These are phyloP conservation scores for Seriola aureovittata DNA, from an alignment of 2,113 vertebrate genomes.

Conservation along the genomic window DNA sequence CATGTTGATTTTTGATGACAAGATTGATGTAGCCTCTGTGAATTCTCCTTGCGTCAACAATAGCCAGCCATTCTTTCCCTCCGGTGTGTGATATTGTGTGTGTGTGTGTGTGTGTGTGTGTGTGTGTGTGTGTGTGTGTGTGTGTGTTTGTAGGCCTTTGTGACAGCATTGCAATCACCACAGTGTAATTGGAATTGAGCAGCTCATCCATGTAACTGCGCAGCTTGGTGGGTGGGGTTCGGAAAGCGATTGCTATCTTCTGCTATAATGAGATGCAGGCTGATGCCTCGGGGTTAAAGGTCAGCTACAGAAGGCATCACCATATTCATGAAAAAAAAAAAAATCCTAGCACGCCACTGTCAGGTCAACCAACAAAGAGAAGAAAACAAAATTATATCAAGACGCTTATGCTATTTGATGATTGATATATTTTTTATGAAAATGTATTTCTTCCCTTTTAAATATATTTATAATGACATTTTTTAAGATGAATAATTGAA, in stretches of 20 bases:
- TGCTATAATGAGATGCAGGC: constrained; percentile 65
- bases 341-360: neutral
- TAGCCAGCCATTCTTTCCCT: constrained; percentile 19
- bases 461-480: neutral
- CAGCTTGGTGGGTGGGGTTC: constrained; percentile 46
- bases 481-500: constrained; percentile 34
- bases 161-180: constrained; percentile 63
- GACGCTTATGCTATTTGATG: neutral
- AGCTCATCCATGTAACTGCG: constrained; percentile 62
- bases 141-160: constrained; percentile 49
- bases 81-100: neutral
- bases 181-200: constrained; percentile 79
- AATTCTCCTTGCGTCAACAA: constrained; percentile 70
- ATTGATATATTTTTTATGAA: neutral
- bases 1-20: constrained; percentile 77
- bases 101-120: constrained; percentile 16
- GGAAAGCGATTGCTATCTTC: constrained; percentile 61
- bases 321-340: constrained; percentile 6
- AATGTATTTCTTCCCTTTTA: neutral
- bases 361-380: neutral
- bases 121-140: constrained; percentile 36
- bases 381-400: too few species aligned
- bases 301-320: constrained; percentile 1
- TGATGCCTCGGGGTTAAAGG: constrained; percentile 45
- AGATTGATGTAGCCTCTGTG: constrained; percentile 72